These are phyloP conservation scores for Caloenas nicobarica DNA, from an alignment of 2,113 vertebrate genomes.

Conservation along the genomic window DNA sequence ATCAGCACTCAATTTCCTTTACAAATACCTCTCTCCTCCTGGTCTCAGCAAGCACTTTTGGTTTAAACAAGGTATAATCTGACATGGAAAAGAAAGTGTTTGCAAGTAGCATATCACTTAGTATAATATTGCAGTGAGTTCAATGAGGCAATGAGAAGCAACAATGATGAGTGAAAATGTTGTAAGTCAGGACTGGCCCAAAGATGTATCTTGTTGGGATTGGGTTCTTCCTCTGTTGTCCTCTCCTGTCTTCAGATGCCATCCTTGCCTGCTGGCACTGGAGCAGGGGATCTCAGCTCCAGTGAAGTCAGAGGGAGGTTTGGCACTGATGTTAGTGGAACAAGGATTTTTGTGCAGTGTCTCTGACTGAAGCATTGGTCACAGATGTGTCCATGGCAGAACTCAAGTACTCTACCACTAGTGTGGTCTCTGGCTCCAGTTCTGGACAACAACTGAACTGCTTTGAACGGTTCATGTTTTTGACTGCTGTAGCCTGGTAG, in stretches of 20 bases:
- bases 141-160: neutral
- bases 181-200: neutral
- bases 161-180: neutral
- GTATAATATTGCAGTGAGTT: neutral
- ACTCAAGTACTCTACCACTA: neutral
- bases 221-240: neutral
- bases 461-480: accelerated
- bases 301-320: neutral
- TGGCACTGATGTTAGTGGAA: neutral
- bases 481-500: neutral
- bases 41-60: neutral
- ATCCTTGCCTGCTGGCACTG: accelerated
- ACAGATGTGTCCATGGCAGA: neutral
- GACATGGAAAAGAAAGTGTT: neutral
- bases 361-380: neutral
- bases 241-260: neutral
- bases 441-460: neutral
- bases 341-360: neutral
- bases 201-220: neutral
- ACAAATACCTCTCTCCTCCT: neutral
- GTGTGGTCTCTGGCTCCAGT: neutral
- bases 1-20: neutral
- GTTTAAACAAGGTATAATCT: neutral
- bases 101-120: neutral
- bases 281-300: neutral